Evolutionary conservation across 2,797 vertebrate species (phyloP).

Genomic region (Neoniphon sammara): DNA sequence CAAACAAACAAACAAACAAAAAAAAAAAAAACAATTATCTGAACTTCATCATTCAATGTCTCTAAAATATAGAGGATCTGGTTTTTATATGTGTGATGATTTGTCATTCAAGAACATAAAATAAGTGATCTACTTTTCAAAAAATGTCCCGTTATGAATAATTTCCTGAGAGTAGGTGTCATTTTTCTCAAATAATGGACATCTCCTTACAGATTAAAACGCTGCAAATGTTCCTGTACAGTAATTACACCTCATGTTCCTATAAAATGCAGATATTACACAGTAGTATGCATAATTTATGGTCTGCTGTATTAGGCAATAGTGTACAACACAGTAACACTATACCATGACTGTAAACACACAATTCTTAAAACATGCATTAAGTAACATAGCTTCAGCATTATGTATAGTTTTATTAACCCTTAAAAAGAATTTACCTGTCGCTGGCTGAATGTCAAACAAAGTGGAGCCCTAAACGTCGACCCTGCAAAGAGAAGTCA

Average conservation of each 20-base stretch:
- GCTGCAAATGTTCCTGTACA: neutral
- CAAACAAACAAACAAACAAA: too few relatives aligned
- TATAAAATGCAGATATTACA: neutral
- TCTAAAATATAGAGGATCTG: too few relatives aligned
- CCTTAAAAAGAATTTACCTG: constrained; percentile 67
- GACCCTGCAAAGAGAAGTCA: constrained; percentile 59
- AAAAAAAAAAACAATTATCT: too few relatives aligned
- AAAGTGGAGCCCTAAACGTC: constrained; percentile 49
- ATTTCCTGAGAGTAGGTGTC: neutral
- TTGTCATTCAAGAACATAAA: too few relatives aligned
- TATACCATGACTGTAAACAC: neutral
- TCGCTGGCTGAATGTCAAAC: constrained; percentile 62
- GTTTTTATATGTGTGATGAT: too few relatives aligned
- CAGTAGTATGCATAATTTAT: neutral
- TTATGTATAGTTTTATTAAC: neutral
- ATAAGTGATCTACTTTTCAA: neutral
- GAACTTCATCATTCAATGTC: too few relatives aligned
- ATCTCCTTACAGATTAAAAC: neutral
- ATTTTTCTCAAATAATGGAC: neutral
- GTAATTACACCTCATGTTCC: neutral
- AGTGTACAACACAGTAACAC: too few relatives aligned
- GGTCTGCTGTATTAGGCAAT: neutral
- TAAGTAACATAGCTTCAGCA: neutral
- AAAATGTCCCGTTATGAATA: neutral
- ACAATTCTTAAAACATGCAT: neutral